These are phyloP conservation scores for Pampusana beccarii DNA, from an alignment of 2,113 vertebrate genomes.

Conservation along the genomic window DNA sequence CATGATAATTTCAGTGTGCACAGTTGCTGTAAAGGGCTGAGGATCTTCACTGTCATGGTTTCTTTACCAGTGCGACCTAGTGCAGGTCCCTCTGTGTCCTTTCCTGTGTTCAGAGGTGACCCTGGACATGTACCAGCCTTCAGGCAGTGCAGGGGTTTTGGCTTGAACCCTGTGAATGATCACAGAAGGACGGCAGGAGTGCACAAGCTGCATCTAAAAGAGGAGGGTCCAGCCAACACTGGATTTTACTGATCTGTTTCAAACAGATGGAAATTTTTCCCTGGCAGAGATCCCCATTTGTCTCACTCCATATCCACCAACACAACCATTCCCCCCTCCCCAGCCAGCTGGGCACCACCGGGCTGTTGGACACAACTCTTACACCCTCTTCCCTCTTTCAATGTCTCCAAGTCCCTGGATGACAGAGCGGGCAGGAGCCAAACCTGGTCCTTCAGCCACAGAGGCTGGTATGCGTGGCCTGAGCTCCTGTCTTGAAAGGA, in stretches of 20 bases:
- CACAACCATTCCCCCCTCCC: background rate
- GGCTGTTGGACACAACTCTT: background rate
- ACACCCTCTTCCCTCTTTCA: background rate
- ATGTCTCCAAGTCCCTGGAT: background rate
- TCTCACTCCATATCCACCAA: background rate
- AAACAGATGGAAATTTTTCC: background rate
- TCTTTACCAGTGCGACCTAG: background rate
- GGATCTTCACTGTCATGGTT: background rate
- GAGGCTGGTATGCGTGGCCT: background rate
- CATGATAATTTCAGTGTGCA: background rate
- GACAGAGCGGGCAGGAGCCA: background rate
- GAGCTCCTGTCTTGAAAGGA: background rate
- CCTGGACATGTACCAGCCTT: background rate
- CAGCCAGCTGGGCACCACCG: rapidly evolving
- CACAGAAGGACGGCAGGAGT: background rate
- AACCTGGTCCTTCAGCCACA: background rate
- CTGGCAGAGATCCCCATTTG: background rate
- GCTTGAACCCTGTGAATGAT: background rate
- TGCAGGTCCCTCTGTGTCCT: background rate
- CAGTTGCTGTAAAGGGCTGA: rapidly evolving
- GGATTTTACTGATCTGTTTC: background rate
- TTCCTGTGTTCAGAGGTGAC: background rate
- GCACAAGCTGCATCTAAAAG: background rate
- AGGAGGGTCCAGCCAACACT: background rate
- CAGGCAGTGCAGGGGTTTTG: background rate